These are phyloP conservation scores for Polyploca ridens DNA, from an alignment of 2,888 invertebrate genomes.

Conservation along the genomic window DNA sequence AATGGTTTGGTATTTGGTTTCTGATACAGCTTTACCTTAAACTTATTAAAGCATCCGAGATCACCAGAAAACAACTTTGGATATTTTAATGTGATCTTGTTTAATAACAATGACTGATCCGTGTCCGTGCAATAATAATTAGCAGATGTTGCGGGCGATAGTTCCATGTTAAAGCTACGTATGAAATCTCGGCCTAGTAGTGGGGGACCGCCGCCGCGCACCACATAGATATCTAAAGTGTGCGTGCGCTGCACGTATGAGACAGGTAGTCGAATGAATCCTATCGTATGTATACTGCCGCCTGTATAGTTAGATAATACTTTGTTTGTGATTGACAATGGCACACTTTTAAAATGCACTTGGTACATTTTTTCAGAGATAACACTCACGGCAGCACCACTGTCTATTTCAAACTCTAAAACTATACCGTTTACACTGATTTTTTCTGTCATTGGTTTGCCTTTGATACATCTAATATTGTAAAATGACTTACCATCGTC, in stretches of 20 bases:
- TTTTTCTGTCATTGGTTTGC: slow-evolving; percentile 27
- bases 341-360: slow-evolving; percentile 16
- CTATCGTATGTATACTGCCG: slow-evolving; percentile 13
- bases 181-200: slow-evolving; percentile 29
- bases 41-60: slow-evolving; percentile 2
- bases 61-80: slow-evolving; percentile 19
- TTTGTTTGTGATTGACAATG: slow-evolving; percentile 21
- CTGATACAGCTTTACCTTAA: background rate
- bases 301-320: slow-evolving; percentile 20
- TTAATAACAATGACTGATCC: no score
- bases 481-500: slow-evolving; percentile 31
- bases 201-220: slow-evolving; percentile 23
- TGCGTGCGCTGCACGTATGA: slow-evolving; percentile 11
- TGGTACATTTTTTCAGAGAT: slow-evolving; percentile 9
- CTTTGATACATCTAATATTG: slow-evolving; percentile 27
- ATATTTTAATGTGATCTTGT: no score
- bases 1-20: background rate
- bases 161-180: slow-evolving; percentile 17
- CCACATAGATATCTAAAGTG: slow-evolving; percentile 18
- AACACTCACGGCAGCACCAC: slow-evolving; percentile 17
- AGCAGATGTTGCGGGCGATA: background rate
- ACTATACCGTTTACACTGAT: slow-evolving; percentile 19
- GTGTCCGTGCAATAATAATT: no score
- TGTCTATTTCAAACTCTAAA: slow-evolving; percentile 19
- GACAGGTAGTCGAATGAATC: slow-evolving; percentile 12